Conservation (phyloP, 2,888 invertebrate species). For the Amblyjoppa proteus region DNA sequence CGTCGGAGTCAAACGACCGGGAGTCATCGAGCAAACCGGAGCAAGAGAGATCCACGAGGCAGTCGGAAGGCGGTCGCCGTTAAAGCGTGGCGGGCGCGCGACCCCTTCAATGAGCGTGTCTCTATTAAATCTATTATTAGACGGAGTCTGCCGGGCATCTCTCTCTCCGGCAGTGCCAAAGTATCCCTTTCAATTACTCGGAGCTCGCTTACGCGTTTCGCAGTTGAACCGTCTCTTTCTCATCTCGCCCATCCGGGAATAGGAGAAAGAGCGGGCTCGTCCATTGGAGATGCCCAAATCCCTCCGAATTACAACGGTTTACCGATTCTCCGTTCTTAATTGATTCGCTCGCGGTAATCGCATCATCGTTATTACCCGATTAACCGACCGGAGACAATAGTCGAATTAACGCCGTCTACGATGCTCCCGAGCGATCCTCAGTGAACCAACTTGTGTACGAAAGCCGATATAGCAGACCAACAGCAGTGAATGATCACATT, state of each 20-base stretch:
- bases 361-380: conserved; percentile 53
- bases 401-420: conserved; percentile 55
- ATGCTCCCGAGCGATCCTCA: conserved; percentile 14
- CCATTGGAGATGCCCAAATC: conserved; percentile 16
- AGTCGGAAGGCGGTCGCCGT: conserved; percentile 81
- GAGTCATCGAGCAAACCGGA: conserved; percentile 35
- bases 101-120: conserved; percentile 84
- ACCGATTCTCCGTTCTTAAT: conserved; percentile 56
- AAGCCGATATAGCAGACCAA: conserved; percentile 2
- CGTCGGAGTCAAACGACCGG: conserved; percentile 57
- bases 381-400: conserved; percentile 46
- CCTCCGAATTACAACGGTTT: conserved; percentile 45
- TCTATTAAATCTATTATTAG: conserved; percentile 85
- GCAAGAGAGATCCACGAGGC: conserved; percentile 17
- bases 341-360: conserved; percentile 60
- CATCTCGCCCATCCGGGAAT: conserved; percentile 8
- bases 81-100: conserved; percentile 75
- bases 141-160: conserved; percentile 51
- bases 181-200: conserved; percentile 83
- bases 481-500: conserved; percentile 36
- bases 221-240: conserved; percentile 23
- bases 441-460: neutral
- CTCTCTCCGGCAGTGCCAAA: conserved; percentile 72
- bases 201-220: conserved; percentile 13
- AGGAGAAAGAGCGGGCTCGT: conserved; percentile 35